phyloP scores from a whole-genome alignment of 2,797 vertebrate species.

The Craterocephalus amniculus region DNA sequence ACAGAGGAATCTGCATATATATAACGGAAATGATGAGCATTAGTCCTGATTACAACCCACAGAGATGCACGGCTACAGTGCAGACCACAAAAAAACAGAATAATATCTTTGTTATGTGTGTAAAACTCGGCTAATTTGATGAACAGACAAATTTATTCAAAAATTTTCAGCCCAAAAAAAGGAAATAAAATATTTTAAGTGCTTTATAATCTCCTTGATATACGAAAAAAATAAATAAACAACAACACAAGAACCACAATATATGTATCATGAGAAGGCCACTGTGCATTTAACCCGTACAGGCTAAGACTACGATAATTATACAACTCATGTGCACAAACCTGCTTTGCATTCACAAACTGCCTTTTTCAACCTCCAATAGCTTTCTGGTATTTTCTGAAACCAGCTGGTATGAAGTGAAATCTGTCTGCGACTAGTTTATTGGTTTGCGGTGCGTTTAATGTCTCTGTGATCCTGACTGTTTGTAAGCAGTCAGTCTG shows the following conservation, averaged over 20 bases:
- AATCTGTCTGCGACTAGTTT: not conserved
- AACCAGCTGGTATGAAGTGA: not conserved
- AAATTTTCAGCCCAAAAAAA: not conserved
- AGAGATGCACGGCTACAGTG: constrained; percentile 23
- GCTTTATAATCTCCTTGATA: constrained; percentile 1
- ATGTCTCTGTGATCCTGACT: not conserved
- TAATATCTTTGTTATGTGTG: not conserved
- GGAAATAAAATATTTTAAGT: not conserved
- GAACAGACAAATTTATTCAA: not conserved
- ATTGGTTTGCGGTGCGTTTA: not conserved
- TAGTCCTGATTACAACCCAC: not conserved
- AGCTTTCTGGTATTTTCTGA: not conserved
- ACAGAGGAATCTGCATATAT: not conserved
- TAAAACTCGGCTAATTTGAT: not conserved
- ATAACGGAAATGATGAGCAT: not conserved
- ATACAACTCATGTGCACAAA: constrained; percentile 1
- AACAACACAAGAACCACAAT: constrained; percentile 8
- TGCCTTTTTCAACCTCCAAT: not conserved
- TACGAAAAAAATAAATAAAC: constrained; percentile 32
- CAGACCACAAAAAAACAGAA: not conserved
- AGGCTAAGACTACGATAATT: not conserved
- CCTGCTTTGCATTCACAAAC: not conserved
- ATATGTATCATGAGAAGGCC: constrained; percentile 54
- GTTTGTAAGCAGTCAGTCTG: not conserved
- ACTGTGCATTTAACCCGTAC: constrained; percentile 36